A percentile compares a stretch with the other conserved stretches of the same genome.
These are phyloP conservation scores for Megalops atlanticus DNA, from an alignment of 2,113 vertebrate species.

Conservation along the genomic window DNA sequence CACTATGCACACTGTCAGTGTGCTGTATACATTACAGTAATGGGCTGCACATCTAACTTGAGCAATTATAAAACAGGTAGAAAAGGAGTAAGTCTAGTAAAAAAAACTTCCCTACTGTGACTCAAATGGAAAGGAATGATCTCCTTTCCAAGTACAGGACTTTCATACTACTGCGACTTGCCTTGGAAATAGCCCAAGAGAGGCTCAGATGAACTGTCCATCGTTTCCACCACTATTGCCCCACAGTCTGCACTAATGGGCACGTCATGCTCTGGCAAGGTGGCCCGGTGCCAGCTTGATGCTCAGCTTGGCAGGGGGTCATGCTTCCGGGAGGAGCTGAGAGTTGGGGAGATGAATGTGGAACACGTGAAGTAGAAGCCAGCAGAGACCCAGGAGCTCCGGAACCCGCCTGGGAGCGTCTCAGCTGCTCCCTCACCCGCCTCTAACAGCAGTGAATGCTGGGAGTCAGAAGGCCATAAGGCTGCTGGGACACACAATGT, in stretches of 20 bases:
- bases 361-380: neutral
- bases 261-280: neutral
- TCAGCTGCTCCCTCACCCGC: neutral
- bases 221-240: no score
- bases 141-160: no score
- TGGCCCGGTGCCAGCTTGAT: constrained; percentile 3
- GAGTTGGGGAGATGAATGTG: neutral
- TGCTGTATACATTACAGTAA: neutral
- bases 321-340: neutral
- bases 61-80: neutral
- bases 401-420: neutral
- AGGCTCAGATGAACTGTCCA: neutral
- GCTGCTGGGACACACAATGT: neutral
- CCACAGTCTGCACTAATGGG: neutral
- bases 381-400: constrained; percentile 1
- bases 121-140: neutral
- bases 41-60: neutral
- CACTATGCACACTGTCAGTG: neutral
- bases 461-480: neutral
- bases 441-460: neutral
- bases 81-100: neutral
- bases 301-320: neutral
- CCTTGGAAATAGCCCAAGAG: neutral
- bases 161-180: neutral
- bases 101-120: neutral